Conservation (phyloP, 2,113 vertebrate species). For the Crypturellus undulatus region DNA sequence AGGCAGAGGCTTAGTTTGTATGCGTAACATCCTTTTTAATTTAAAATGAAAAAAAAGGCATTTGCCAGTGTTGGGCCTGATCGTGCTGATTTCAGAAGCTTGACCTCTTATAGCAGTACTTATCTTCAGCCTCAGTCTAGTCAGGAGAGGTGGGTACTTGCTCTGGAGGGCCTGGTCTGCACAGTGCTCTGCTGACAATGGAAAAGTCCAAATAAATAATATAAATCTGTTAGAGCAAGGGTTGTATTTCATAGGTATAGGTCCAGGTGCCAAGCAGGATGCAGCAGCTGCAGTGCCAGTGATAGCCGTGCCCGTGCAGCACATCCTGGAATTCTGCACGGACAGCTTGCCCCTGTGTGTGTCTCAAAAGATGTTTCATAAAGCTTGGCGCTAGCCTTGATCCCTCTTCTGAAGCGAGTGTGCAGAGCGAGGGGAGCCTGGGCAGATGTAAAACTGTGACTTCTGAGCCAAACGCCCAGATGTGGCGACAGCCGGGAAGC, state of each 20-base stretch:
- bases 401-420: not conserved
- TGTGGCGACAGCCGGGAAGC: not conserved
- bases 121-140: not conserved
- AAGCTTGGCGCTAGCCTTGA: not conserved
- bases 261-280: not conserved
- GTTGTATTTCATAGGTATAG: not conserved
- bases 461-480: not conserved
- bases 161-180: not conserved
- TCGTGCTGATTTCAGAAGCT: not conserved
- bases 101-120: not conserved
- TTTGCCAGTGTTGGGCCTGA: not conserved
- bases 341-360: too few species aligned
- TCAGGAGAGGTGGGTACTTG: not conserved
- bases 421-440: not conserved
- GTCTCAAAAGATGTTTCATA: not conserved
- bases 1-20: not conserved
- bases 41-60: not conserved
- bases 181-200: not conserved
- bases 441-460: not conserved
- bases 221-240: not conserved
- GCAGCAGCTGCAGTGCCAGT: not conserved
- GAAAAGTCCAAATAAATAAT: accelerated
- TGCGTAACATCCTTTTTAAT: not conserved
- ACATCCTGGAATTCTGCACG: not conserved
- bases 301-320: not conserved